Conservation (phyloP, 2,888 invertebrate genomes). For the Osedax frankpressi region DNA sequence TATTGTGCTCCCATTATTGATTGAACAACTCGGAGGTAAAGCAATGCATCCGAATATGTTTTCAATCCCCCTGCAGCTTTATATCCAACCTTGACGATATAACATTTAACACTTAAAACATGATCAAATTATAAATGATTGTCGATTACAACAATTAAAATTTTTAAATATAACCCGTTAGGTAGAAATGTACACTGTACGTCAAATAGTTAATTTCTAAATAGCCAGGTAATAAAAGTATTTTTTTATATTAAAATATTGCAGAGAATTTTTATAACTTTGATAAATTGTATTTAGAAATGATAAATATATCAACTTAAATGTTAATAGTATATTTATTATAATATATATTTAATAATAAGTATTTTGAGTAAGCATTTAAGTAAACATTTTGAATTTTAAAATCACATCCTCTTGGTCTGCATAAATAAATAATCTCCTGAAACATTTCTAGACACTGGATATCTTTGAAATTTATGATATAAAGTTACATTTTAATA, state of each 20-base stretch:
- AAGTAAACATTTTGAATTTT: background rate
- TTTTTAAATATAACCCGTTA: too few relatives aligned
- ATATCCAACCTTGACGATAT: conserved; percentile 64
- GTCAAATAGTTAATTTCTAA: too few relatives aligned
- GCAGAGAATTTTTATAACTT: too few relatives aligned
- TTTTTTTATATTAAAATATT: too few relatives aligned
- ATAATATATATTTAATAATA: background rate
- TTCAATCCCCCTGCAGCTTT: conserved; percentile 95
- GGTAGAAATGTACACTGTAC: too few relatives aligned
- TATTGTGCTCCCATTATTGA: background rate
- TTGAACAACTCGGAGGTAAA: conserved; percentile 56
- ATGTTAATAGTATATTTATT: background rate
- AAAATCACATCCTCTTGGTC: too few relatives aligned
- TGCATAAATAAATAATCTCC: too few relatives aligned
- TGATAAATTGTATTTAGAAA: too few relatives aligned
- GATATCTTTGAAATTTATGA: background rate
- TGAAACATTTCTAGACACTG: background rate
- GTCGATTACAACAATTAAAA: too few relatives aligned
- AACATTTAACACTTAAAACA: background rate
- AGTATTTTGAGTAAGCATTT: background rate
- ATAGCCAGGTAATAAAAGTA: too few relatives aligned
- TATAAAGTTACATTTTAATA: background rate
- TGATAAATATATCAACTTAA: background rate
- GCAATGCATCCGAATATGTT: conserved; percentile 67
- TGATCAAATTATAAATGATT: background rate